Percentiles rank a stretch among this genome's conserved stretches.
These are phyloP conservation scores for Clupea harengus DNA, from an alignment of 2,113 vertebrate species.

Conservation along the genomic window DNA sequence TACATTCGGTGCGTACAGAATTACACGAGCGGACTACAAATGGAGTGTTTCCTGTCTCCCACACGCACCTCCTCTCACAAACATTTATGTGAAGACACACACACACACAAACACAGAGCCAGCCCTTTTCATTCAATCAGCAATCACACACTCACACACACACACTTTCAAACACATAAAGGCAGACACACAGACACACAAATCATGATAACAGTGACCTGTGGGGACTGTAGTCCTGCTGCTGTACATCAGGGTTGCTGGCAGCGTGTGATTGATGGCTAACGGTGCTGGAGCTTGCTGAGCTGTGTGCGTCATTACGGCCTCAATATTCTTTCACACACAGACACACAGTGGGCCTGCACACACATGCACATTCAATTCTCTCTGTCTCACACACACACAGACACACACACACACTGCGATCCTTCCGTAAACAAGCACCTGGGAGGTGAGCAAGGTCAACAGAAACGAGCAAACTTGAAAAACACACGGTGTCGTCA, in stretches of 20 bases:
- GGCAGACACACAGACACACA: background rate
- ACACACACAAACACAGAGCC: constrained; percentile 1
- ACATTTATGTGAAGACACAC: background rate
- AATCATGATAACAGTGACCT: background rate
- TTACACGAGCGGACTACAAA: background rate
- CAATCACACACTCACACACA: constrained; percentile 35
- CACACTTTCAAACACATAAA: background rate
- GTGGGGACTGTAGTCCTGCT: no score
- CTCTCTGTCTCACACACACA: background rate
- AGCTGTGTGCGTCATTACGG: background rate
- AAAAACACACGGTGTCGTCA: background rate
- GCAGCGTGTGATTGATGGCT: background rate
- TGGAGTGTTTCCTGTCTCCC: background rate
- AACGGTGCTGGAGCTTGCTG: background rate
- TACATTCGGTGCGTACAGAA: background rate
- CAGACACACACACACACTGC: background rate
- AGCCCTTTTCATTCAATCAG: constrained; percentile 36
- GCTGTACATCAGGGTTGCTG: background rate
- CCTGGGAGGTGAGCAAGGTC: background rate
- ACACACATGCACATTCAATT: background rate
- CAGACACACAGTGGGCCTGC: background rate
- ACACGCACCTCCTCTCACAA: background rate
- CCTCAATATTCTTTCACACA: background rate
- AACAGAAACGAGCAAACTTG: background rate
- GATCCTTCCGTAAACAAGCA: background rate